Evolutionary conservation across 53 echinoderm and acorn worm genomes (phyloP), one percentile per base, ranked within the genome.

Genomic region (Hippasteria phrygiana): DNA sequence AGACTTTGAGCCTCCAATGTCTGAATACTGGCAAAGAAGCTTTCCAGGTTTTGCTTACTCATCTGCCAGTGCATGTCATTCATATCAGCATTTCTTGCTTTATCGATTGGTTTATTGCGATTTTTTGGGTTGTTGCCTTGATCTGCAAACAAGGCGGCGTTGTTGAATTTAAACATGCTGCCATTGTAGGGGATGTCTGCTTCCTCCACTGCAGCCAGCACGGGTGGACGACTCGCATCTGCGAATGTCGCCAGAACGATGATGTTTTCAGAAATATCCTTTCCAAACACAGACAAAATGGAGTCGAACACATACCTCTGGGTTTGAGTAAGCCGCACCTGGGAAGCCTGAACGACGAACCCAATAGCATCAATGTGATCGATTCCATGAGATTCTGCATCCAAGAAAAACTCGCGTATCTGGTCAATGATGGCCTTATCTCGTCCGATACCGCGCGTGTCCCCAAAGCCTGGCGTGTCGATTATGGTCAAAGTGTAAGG

Each of bases 391-490:
- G 67, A 47, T 16, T 71, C 87, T 1, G 74, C 32, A 70, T 83
- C 69, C 12, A 51, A 55, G 77, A 93, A 93, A 56, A 93, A 93
- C 43, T 63, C 77, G 5, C 87, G 87, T 1, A 94, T 92, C 35
- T 92, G 88, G 12, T 92, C 90, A 56, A 90, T 71, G 80, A 93
- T 94, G 0, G 12, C 90, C 55, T 94, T 87, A 34, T 94, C 94
- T 43, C 92, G 74, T 55, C 75, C 26, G 27, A 94, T 77, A 55
- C 94, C 94, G 1, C 87, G 73, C 5, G 90, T 94, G 81, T 94
- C 94, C 32, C 94, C 94, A 70, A 94, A 92, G 38, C 94, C 94
- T 1, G 94, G 94, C 13, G 94, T 94, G 64, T 94, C 94, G 36
- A 94, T 94, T 14, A 94, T 48, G 12, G 94, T 86, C 27, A 92